phyloP scores from a whole-genome alignment of 2,113 vertebrate species.

The Actinemys pallida region DNA sequence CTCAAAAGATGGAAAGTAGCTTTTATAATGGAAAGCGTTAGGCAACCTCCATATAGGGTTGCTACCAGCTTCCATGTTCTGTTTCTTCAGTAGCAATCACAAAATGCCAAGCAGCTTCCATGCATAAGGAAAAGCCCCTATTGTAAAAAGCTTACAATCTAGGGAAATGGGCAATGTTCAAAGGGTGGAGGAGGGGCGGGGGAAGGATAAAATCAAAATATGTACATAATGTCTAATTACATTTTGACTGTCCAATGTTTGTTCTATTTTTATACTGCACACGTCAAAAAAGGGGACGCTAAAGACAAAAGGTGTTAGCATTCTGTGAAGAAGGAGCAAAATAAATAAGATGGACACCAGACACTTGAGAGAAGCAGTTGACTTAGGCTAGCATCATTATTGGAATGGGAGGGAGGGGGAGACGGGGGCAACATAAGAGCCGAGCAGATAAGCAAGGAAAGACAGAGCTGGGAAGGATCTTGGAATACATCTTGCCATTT shows the following conservation, averaged over 20 bases:
- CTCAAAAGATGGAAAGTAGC: background rate
- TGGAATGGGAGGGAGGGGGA: background rate
- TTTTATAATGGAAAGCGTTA: background rate
- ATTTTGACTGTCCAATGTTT: too few species aligned
- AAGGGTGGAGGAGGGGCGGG: background rate
- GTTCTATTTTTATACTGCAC: too few species aligned
- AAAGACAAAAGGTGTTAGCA: too few species aligned
- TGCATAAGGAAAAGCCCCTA: background rate
- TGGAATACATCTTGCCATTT: background rate
- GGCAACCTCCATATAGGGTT: background rate
- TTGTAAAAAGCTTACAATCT: background rate
- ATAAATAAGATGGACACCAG: background rate
- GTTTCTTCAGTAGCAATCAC: background rate
- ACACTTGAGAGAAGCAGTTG: conserved; percentile 4
- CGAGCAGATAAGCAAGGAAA: background rate
- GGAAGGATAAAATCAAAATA: background rate
- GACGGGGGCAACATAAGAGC: background rate
- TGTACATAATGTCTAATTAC: too few species aligned
- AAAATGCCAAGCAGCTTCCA: background rate
- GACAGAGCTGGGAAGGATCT: background rate
- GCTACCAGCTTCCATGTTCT: background rate
- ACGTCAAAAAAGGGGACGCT: too few species aligned
- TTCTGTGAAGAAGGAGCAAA: too few species aligned
- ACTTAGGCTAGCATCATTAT: background rate
- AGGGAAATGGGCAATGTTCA: background rate